phyloP scores from a whole-genome alignment of 2,888 invertebrate genomes.

The Tetragnatha montana region DNA sequence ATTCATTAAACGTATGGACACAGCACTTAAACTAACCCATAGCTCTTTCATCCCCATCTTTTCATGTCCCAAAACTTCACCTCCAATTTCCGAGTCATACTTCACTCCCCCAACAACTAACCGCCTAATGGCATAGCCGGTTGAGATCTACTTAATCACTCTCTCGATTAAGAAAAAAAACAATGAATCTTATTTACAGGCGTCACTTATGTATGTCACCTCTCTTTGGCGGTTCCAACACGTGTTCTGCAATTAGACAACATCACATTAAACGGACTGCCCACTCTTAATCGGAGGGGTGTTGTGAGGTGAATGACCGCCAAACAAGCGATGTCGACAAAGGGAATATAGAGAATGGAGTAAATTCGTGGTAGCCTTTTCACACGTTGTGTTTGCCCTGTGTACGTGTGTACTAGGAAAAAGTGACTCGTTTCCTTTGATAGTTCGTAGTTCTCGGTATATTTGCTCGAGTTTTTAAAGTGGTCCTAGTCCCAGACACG shows the following conservation, averaged over 20 bases:
- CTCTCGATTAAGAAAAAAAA: neutral
- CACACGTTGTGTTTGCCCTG: conserved; percentile 51
- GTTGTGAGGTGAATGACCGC: conserved; percentile 33
- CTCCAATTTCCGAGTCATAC: no score
- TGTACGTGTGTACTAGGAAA: conserved; percentile 44
- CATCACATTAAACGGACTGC: neutral
- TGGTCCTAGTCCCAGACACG: neutral
- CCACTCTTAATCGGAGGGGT: neutral
- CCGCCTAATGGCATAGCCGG: neutral
- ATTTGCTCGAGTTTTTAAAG: conserved; percentile 36
- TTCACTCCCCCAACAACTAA: no score
- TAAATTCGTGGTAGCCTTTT: conserved; percentile 29
- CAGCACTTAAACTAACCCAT: no score
- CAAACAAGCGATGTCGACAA: conserved; percentile 32
- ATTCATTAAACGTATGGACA: no score
- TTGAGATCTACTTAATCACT: conserved; percentile 15
- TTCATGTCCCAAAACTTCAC: no score
- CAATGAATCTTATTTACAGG: conserved; percentile 35
- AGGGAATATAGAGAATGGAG: conserved; percentile 23
- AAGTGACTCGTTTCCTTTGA: conserved; percentile 44
- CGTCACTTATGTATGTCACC: conserved; percentile 41
- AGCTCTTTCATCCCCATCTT: no score
- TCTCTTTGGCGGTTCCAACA: conserved; percentile 17
- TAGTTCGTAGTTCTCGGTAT: conserved; percentile 21
- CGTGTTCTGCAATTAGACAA: conserved; percentile 40